phyloP scores from a whole-genome alignment of 1,140 invertebrate species.

The Achatina immaculata region DNA sequence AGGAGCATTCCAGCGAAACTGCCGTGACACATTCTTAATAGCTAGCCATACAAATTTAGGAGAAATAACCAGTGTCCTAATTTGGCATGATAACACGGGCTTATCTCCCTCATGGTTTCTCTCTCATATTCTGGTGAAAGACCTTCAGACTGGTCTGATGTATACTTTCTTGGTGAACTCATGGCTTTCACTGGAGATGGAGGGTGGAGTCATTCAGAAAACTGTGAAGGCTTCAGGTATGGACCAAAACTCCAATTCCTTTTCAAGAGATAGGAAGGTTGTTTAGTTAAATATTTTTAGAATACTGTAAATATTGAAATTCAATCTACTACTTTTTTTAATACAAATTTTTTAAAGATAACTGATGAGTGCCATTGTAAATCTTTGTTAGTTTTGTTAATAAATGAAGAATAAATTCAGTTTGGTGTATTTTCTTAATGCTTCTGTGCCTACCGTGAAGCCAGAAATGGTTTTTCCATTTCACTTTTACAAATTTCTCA shows the following conservation, averaged over 20 bases:
- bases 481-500: no score
- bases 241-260: neutral
- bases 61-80: conserved; percentile 53
- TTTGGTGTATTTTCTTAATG: no score
- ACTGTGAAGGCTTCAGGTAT: conserved; percentile 56
- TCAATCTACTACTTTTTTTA: no score
- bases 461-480: no score
- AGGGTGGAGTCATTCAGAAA: conserved; percentile 60
- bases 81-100: conserved; percentile 68
- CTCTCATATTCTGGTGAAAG: conserved; percentile 54
- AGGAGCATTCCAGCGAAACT: conserved; percentile 62
- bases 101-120: conserved; percentile 65
- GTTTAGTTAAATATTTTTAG: neutral
- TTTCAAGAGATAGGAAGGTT: neutral
- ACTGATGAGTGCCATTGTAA: no score
- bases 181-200: conserved; percentile 61
- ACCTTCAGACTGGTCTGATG: conserved; percentile 58
- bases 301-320: neutral
- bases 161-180: conserved; percentile 59
- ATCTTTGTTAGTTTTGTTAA: no score
- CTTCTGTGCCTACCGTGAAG: no score
- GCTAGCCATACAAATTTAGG: conserved; percentile 60
- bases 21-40: conserved; percentile 60
- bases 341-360: no score
- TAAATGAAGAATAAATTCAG: no score